These are phyloP conservation scores for Temnothorax nylanderi DNA, from an alignment of 1,140 invertebrate species.

Conservation along the genomic window DNA sequence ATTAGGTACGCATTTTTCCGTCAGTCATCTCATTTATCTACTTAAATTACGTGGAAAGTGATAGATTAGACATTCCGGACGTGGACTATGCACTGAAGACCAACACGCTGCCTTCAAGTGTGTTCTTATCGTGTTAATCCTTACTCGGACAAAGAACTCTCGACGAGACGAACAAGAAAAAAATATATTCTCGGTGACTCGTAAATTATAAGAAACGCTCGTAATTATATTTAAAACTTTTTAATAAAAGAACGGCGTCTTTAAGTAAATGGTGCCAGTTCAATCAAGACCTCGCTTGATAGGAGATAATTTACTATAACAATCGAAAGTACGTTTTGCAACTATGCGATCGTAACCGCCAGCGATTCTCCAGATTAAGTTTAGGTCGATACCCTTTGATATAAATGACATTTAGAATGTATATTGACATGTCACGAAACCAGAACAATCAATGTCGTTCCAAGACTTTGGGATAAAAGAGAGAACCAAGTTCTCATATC, in stretches of 20 bases:
- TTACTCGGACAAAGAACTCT: not conserved
- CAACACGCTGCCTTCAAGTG: constrained; percentile 10
- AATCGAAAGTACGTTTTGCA: constrained; percentile 1
- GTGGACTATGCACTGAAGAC: not conserved
- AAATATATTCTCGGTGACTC: constrained; percentile 2
- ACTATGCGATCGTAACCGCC: not conserved
- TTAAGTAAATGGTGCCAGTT: constrained; percentile 18
- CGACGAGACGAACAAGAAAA: not conserved
- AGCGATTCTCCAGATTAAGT: not conserved
- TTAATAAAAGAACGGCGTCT: not conserved
- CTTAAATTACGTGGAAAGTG: not conserved
- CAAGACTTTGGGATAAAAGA: not conserved
- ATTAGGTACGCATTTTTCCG: not conserved
- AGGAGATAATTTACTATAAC: not conserved
- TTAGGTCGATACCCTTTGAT: not conserved
- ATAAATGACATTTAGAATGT: constrained; percentile 23
- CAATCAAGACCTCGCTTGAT: constrained; percentile 8
- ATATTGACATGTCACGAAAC: not conserved
- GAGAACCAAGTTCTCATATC: not conserved
- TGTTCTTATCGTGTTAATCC: constrained; percentile 32
- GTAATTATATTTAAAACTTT: not conserved
- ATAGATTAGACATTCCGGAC: constrained; percentile 36
- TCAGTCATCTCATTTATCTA: not conserved
- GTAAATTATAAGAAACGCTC: not conserved
- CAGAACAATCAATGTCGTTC: not conserved